Evolutionary conservation across 2,113 vertebrate genomes (phyloP).

Genomic region (Ptilorrhoa leucosticta): DNA sequence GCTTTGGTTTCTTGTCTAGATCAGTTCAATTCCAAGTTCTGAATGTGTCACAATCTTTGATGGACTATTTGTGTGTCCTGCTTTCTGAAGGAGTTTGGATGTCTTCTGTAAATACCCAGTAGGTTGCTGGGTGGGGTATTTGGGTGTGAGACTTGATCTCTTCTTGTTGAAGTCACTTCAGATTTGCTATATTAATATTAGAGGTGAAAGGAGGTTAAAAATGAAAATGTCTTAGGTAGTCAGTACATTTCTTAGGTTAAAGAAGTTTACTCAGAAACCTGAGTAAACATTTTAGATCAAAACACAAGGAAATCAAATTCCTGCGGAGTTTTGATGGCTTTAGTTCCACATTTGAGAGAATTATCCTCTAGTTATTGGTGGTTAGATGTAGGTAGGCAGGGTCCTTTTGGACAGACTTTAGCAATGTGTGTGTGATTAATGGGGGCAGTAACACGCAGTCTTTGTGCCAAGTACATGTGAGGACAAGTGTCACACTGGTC

Average conservation of each 20-base stretch:
- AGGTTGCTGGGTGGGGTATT: neutral
- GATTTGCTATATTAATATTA: neutral
- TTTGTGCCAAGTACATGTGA: neutral
- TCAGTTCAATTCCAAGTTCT: neutral
- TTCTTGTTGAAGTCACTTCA: neutral
- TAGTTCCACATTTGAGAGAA: neutral
- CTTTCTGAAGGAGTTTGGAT: neutral
- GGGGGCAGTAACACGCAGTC: neutral
- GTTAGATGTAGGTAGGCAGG: neutral
- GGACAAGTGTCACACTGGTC: neutral
- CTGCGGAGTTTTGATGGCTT: neutral
- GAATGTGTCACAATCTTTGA: neutral
- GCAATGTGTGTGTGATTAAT: neutral
- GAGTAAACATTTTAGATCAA: neutral
- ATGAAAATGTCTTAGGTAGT: neutral
- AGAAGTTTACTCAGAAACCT: neutral
- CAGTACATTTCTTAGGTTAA: neutral
- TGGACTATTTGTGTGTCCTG: neutral
- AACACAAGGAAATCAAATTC: neutral
- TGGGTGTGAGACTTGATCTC: neutral
- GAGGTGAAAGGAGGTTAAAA: neutral
- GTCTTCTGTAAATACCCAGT: neutral
- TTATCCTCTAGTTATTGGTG: neutral
- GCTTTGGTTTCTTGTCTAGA: neutral
- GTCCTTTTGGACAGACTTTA: neutral